Evolutionary conservation across 2,113 vertebrate species (phyloP).

Genomic region (Gasterosteus nipponicus): DNA sequence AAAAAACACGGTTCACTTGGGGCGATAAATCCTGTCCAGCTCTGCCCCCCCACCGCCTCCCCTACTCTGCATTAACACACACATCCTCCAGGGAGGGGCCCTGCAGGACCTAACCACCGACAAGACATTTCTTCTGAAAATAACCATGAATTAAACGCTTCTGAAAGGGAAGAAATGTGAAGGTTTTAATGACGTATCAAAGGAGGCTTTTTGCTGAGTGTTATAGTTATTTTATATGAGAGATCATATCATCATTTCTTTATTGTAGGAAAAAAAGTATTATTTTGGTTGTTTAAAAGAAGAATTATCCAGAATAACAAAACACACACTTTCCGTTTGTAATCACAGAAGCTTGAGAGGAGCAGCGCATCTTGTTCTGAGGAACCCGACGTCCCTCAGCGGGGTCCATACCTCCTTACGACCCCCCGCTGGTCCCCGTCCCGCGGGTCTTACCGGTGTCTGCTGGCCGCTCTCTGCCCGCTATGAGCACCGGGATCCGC

Average conservation of each 20-base stretch:
- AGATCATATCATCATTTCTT: no score
- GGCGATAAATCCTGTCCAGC: conserved; percentile 34
- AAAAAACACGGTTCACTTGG: conserved; percentile 21
- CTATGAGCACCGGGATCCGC: conserved; percentile 58
- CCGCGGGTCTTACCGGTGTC: conserved; percentile 75
- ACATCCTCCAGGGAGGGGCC: neutral
- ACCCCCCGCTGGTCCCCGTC: no score
- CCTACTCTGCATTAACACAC: conserved; percentile 30
- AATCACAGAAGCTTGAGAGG: neutral
- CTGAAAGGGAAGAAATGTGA: neutral
- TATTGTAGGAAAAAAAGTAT: neutral
- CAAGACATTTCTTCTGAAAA: conserved; percentile 29
- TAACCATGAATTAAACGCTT: neutral
- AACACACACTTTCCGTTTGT: neutral
- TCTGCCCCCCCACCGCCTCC: conserved; percentile 2
- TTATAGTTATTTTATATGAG: no score
- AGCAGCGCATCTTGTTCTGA: neutral
- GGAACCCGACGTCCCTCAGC: neutral
- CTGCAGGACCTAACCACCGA: conserved; percentile 13
- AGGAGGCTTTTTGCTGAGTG: no score
- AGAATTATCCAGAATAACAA: no score
- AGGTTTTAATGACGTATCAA: no score
- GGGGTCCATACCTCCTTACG: no score
- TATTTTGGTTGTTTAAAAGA: neutral
- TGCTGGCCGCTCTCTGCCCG: conserved; percentile 76